Conservation (phyloP, 2,888 invertebrate species). For the Eledona agricola region DNA sequence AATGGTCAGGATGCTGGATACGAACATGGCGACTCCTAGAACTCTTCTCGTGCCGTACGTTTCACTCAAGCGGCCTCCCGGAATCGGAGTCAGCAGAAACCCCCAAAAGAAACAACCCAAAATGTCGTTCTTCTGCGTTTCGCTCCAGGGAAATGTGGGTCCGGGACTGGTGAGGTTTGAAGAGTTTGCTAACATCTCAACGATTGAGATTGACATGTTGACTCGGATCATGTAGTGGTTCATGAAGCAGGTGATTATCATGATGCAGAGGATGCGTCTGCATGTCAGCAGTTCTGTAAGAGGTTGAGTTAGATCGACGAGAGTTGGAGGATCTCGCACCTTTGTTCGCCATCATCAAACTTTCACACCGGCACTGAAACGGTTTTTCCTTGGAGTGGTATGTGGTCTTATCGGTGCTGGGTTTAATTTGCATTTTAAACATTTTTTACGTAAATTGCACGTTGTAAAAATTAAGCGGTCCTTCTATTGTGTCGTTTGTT, state of each 20-base stretch:
- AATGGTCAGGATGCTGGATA: neutral
- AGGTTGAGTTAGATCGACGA: too few species aligned
- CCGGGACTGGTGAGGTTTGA: conserved; percentile 6
- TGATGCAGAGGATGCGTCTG: conserved; percentile 63
- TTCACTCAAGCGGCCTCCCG: conserved; percentile 7
- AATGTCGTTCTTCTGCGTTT: conserved; percentile 8
- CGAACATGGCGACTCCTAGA: neutral
- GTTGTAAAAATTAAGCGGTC: too few species aligned
- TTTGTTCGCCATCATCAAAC: too few species aligned
- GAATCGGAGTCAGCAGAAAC: neutral
- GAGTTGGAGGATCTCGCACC: too few species aligned
- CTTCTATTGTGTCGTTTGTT: too few species aligned
- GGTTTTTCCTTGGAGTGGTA: too few species aligned
- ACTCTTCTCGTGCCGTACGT: conserved; percentile 8
- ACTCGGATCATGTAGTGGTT: conserved; percentile 27
- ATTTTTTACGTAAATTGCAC: too few species aligned
- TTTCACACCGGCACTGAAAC: too few species aligned
- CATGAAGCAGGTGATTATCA: conserved; percentile 53
- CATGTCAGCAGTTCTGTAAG: conserved; percentile 65
- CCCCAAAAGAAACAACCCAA: conserved; percentile 12
- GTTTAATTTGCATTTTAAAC: too few species aligned
- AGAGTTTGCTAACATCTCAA: conserved; percentile 22
- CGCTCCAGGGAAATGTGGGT: conserved; percentile 2
- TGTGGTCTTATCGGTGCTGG: too few species aligned
- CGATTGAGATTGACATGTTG: conserved; percentile 31